Evolutionary conservation across 2,888 invertebrate genomes (phyloP), one percentile per base, ranked within the genome.

Genomic region (Pristionchus fissidentatus): DNA sequence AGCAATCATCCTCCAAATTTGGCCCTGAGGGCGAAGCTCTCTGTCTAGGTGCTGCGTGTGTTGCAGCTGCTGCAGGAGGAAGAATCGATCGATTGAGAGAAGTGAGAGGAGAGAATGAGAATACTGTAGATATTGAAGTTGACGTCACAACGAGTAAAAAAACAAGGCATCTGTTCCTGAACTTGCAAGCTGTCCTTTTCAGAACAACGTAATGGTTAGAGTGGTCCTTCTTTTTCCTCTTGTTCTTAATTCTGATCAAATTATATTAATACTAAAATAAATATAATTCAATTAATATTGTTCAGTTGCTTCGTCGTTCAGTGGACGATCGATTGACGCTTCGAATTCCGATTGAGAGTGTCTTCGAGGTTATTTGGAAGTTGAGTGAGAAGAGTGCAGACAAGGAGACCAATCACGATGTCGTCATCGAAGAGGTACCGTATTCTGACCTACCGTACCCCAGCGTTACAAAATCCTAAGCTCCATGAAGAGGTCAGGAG

Each of bases 401-500:
- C 35, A 79, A 38, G 5, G 79, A 57, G n/a, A 79, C 22, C n/a
- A 57, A 55, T 13, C 29, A 79, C 38, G 32, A 38, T 19, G n/a
- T 57, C 26, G n/a, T 79, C 5, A 57, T 79, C n/a, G 79, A 79
- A n/a, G 79, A 79, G 79, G 79, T 79, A n/a, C n/a, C n/a, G n/a
- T 60, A 60, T 8, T 60, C 19, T n/a, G n/a, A n/a, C n/a, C 19
- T 49, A 49, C 52, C 19, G 52, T 49, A 49, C 52, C 19, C 52
- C 19, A 49, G 10, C 13, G 52, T 49, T 49, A 49, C 52, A n/a
- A n/a, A n/a, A n/a, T n/a, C n/a, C n/a, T n/a, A n/a, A n/a, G n/a
- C n/a, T n/a, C n/a, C n/a, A n/a, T n/a, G 15, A 70, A 41, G 43
- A 70, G 10, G 35, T 38, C 22, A 66, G 38, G 35, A 15, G 19